Conservation (phyloP, 2,113 vertebrate species). For the Varanus komodoensis region DNA sequence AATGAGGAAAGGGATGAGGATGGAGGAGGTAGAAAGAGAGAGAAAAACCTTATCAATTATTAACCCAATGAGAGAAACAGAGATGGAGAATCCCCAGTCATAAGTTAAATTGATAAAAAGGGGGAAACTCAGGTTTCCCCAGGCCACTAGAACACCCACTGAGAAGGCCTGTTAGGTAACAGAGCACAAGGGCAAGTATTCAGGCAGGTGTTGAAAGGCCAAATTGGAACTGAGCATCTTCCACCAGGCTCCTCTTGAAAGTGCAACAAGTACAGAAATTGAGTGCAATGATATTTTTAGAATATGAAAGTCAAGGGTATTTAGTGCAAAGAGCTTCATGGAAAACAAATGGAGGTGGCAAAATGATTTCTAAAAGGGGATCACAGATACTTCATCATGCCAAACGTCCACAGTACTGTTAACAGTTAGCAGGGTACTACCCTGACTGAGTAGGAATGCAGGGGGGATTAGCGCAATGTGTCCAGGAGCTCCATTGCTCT, state of each 20-base stretch:
- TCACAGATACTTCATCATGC: not conserved
- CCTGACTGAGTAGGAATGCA: not conserved
- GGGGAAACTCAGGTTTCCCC: not conserved
- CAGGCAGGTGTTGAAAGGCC: too few species aligned
- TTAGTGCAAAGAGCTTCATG: too few species aligned
- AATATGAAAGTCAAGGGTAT: too few species aligned
- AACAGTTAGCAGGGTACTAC: not conserved
- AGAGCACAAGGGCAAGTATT: not conserved
- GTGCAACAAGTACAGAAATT: too few species aligned
- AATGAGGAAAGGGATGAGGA: not conserved
- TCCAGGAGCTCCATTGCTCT: not conserved
- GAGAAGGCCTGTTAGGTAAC: not conserved
- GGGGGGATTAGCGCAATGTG: not conserved
- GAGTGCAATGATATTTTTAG: too few species aligned
- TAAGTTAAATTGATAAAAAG: not conserved
- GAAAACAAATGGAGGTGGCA: not conserved
- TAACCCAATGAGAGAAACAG: not conserved
- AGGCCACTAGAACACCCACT: not conserved
- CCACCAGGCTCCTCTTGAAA: too few species aligned
- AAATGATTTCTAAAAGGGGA: not conserved
- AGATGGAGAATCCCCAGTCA: too few species aligned
- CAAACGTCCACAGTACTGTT: not conserved
- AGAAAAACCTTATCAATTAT: not conserved
- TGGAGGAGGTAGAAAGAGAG: not conserved
- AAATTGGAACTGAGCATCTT: too few species aligned